Percentiles rank a stretch among this genome's conserved stretches.
phyloP scores from a whole-genome alignment of 2,888 invertebrate genomes.

The Spisula subtruncata region DNA sequence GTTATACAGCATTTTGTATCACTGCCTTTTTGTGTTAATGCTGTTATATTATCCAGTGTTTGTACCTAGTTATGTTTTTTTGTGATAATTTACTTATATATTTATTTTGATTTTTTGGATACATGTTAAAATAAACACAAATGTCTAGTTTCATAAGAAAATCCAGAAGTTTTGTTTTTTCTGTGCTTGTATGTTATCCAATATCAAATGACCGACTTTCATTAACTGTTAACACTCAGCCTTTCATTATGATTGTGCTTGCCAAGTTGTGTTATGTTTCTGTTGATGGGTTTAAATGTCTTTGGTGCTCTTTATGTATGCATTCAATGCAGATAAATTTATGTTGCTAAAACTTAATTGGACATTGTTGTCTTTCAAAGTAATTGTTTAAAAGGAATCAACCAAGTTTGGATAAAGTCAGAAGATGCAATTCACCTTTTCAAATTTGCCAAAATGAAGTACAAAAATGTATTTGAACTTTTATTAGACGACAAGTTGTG shows the following conservation, averaged over 20 bases:
- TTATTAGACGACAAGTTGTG: too few species aligned
- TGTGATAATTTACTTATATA: too few species aligned
- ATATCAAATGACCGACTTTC: neutral
- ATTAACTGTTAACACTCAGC: too few species aligned
- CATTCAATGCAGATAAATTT: neutral
- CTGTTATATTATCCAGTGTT: neutral
- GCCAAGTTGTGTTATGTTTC: neutral
- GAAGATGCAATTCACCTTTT: too few species aligned
- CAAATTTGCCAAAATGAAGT: too few species aligned
- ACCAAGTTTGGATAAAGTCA: too few species aligned
- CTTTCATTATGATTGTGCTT: neutral
- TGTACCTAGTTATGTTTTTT: neutral
- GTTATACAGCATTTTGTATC: neutral
- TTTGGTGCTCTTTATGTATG: neutral
- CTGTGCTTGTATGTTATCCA: neutral
- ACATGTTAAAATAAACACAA: conserved; percentile 14
- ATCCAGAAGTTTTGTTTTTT: neutral
- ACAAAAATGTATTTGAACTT: too few species aligned
- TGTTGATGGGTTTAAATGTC: neutral
- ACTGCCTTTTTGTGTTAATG: conserved; percentile 13
- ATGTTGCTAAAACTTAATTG: too few species aligned
- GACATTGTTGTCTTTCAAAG: too few species aligned
- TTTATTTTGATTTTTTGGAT: neutral
- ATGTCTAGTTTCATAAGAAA: neutral
- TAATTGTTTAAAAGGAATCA: too few species aligned